phyloP scores from a whole-genome alignment of 92 coral and sea anemone species.

The Phenganax subtilis region DNA sequence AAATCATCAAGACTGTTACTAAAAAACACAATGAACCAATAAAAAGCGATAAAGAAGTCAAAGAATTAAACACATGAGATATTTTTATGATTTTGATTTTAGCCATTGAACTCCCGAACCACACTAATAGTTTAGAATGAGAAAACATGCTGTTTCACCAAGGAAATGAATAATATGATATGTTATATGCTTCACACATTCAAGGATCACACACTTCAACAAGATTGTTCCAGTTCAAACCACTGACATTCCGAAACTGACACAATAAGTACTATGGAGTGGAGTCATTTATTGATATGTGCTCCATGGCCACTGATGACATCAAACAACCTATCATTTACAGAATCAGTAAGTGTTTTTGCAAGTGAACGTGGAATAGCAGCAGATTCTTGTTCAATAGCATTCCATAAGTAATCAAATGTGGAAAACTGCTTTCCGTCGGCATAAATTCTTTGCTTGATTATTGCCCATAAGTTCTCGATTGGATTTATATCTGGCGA shows the following conservation, averaged over 20 bases:
- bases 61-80: background rate
- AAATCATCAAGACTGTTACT: background rate
- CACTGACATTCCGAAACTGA: background rate
- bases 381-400: background rate
- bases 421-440: too few relatives aligned
- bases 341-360: background rate
- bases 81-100: background rate
- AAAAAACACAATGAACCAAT: background rate
- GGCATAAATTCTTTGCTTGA: too few relatives aligned
- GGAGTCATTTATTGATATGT: background rate
- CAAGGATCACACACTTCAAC: background rate
- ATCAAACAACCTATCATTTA: background rate
- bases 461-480: too few relatives aligned
- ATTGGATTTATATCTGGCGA: too few relatives aligned
- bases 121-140: background rate
- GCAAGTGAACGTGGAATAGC: background rate
- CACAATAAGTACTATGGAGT: background rate
- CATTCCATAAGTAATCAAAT: too few relatives aligned
- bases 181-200: background rate
- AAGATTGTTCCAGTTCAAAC: background rate
- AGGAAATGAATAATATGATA: background rate
- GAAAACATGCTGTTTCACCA: background rate
- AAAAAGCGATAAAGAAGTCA: background rate
- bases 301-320: background rate
- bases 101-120: background rate